phyloP scores from a whole-genome alignment of 1,140 invertebrate genomes.

The Phymorhynchus buccinoides region DNA sequence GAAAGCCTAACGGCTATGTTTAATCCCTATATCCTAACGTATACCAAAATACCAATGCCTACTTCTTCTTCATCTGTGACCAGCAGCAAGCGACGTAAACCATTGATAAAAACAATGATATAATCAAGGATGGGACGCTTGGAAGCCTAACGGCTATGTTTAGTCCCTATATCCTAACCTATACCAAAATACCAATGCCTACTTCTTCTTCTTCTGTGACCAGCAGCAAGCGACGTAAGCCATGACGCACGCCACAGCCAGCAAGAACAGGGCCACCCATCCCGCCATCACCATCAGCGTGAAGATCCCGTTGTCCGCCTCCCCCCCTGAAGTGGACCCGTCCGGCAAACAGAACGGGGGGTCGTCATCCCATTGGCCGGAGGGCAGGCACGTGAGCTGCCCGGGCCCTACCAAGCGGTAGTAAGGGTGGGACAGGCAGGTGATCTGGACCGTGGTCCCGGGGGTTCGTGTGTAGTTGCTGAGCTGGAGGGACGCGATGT shows the following conservation, averaged over 20 bases:
- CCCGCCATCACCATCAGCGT: background rate
- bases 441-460: background rate
- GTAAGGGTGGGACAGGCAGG: conserved; percentile 1
- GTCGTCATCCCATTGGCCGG: background rate
- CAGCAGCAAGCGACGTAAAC: background rate
- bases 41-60: no score
- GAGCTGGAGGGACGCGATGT: background rate
- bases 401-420: conserved; percentile 1
- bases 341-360: background rate
- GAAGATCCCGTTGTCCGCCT: background rate
- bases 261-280: background rate
- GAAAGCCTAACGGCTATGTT: no score
- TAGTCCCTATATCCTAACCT: no score
- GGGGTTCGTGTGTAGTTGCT: background rate
- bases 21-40: no score
- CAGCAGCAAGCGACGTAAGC: background rate
- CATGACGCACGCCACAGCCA: background rate
- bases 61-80: background rate
- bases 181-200: no score
- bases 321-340: background rate
- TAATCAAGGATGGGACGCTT: no score
- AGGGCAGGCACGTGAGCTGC: background rate
- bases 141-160: no score
- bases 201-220: background rate
- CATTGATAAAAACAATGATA: no score